phyloP scores from a whole-genome alignment of 2,797 vertebrate species.

The Loris lydekkerianus region DNA sequence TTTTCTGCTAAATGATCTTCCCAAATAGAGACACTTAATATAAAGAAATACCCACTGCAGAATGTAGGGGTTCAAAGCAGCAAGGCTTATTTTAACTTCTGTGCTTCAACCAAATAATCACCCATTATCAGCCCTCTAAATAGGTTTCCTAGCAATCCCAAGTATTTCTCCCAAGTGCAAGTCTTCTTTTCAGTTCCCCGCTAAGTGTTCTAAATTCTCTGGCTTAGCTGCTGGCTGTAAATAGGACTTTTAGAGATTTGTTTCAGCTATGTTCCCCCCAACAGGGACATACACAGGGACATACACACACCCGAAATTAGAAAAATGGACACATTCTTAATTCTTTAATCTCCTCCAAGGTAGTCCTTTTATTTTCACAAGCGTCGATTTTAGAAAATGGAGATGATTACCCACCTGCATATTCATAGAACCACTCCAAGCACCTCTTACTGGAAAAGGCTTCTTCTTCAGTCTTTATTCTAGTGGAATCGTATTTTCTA shows the following conservation, averaged over 20 bases:
- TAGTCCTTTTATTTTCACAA: background rate
- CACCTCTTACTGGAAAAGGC: slow-evolving; percentile 99
- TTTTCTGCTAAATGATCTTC: slow-evolving; percentile 66
- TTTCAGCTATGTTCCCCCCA: slow-evolving; percentile 51
- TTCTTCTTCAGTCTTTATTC: slow-evolving; percentile 96
- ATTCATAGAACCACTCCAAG: slow-evolving; percentile 99
- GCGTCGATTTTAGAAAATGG: background rate
- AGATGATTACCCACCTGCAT: slow-evolving; percentile 93
- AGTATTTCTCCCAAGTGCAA: slow-evolving; percentile 63
- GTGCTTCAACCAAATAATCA: slow-evolving; percentile 62
- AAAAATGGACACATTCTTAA: background rate
- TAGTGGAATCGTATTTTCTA: slow-evolving; percentile 96
- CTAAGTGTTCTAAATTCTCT: slow-evolving; percentile 69
- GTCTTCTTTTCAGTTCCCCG: slow-evolving; percentile 75
- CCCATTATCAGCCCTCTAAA: slow-evolving; percentile 56
- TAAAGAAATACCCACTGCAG: slow-evolving; percentile 25
- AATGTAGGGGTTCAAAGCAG: background rate
- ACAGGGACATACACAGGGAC: background rate
- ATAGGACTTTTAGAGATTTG: slow-evolving; percentile 65
- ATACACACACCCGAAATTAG: background rate
- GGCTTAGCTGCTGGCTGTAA: slow-evolving; percentile 68
- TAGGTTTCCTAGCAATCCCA: slow-evolving; percentile 67
- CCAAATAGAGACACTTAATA: slow-evolving; percentile 42
- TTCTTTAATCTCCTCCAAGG: background rate
- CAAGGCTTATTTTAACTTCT: slow-evolving; percentile 68